Base-by-base conservation (phyloP, 2,797 vertebrate species). In the Pipistrellus nathusii region DNA sequence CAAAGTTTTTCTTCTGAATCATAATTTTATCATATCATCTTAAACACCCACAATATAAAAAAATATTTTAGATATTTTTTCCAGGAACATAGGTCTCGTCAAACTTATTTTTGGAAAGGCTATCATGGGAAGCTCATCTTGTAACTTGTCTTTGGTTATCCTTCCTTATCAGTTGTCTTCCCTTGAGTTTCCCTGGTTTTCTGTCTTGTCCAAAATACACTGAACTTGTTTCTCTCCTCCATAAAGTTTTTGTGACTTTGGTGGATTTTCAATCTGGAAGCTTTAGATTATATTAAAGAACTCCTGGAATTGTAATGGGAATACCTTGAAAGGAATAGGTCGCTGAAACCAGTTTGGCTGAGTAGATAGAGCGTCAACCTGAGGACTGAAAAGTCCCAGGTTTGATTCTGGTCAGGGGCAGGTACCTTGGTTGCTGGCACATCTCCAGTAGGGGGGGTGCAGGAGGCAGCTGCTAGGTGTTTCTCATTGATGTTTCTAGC, bases 211-310 rank as follows among this genome's bases (percentile, higher is more conserved):
- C 57, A 32, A 85, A 48, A 82, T 82, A 75, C 0, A 9, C 57
- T 92, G n/a, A n/a, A 8, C 25, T 90, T 89, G 73, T 96, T 96
- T 55, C 78, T 90, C 8, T 95, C 69, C 78, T 97, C 93, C 64
- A 51, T 84, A 91, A 95, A 48, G 25, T 46, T 93, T 95, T 88
- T 97, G 69, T 94, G 95, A 96, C 84, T 48, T 93, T 96, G 17
- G 11, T 91, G n/a, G 62, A 76, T 76, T 93, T 96, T 96, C 94
- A 93, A 48, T 92, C 53, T 96, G 80, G 69, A 96, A 96, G 76
- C 72, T 69, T 25, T 92, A 94, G 57, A 88, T 83, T 93, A 94
- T 66, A 91, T 77, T 85, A 66, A 85, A 32, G 15, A 92, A 53
- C 76, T 80, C 46, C 48, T 88, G 46, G 27, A 94, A 82, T 92